Evolutionary conservation across 2,113 vertebrate genomes (phyloP), one percentile per base, ranked within the genome.

Genomic region (Psilopogon haemacephalus): DNA sequence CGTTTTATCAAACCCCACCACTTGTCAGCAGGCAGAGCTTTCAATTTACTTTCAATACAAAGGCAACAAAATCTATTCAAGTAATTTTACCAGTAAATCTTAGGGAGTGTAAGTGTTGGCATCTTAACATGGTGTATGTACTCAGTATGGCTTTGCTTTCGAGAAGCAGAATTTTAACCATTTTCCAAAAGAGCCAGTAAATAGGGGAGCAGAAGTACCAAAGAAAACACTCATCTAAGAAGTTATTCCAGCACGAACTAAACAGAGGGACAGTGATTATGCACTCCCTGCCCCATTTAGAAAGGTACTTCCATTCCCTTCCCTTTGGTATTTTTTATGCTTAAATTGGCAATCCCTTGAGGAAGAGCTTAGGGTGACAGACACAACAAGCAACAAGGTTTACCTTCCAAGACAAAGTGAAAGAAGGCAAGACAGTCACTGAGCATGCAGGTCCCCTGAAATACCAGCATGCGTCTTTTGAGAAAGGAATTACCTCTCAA

Each of bases 251-350:
- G 52, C 9, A 35, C 11, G 38, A 2, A 68, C 21, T 32, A 46
- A 67, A n/a, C 10, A 71, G 23, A 60, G 50, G 12, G 12, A 64
- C 21, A 80, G 3, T 30, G 42, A 85, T 1, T 48, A 44, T 67
- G 44, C 56, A 90, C 35, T 2, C 14, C 15, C 5, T 4, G 12
- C 6, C 4, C 15, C 21, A 1, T 48, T 84, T 24, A 72, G 58
- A 89, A 59, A 80, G 54, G 28, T 88, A 60, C 46, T 88, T 92
- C 78, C 64, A 93, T 80, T 92, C 67, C 84, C 55, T 87, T 89
- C 85, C 77, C 71, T 52, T 37, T 2, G 1, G 65, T 44, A 78
- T 74, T 80, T 69, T 48, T 71, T 48, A 67, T 62, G 74, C 87
- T 76, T 73, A 64, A 73, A 8, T 20, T 75, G 44, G 44, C 84